phyloP scores from a whole-genome alignment of 2,113 vertebrate genomes.

The Pongo abelii region DNA sequence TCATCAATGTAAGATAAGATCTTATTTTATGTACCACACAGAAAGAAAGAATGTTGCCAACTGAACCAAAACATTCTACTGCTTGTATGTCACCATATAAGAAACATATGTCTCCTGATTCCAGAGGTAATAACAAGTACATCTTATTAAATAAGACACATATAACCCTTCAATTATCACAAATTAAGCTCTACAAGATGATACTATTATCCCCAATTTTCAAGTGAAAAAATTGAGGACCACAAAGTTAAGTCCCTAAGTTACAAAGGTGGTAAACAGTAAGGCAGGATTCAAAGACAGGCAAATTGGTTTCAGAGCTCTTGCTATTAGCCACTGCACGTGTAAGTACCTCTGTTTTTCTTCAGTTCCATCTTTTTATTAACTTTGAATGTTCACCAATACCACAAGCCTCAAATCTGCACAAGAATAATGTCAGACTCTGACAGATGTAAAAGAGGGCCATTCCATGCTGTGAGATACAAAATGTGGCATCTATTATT shows the following conservation, averaged over 20 bases:
- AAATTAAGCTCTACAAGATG: not conserved
- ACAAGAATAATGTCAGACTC: not conserved
- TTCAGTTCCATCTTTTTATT: not conserved
- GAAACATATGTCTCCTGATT: not conserved
- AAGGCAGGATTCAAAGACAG: not conserved
- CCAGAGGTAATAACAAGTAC: not conserved
- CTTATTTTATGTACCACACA: not conserved
- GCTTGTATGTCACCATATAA: not conserved
- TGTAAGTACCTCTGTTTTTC: not conserved
- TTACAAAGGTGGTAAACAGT: not conserved
- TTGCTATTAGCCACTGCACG: not conserved
- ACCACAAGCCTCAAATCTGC: not conserved
- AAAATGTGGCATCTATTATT: not conserved
- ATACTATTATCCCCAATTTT: not conserved
- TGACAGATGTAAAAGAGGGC: not conserved
- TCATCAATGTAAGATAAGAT: not conserved
- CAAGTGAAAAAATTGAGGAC: not conserved
- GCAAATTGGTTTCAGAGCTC: not conserved
- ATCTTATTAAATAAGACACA: not conserved
- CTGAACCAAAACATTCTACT: not conserved
- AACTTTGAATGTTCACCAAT: not conserved
- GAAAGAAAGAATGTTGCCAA: not conserved
- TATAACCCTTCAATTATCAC: not conserved
- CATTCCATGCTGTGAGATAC: not conserved
- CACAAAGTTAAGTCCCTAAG: not conserved